Base-by-base conservation (phyloP, 2,888 invertebrate species). In the Thereva nobilitata region DNA sequence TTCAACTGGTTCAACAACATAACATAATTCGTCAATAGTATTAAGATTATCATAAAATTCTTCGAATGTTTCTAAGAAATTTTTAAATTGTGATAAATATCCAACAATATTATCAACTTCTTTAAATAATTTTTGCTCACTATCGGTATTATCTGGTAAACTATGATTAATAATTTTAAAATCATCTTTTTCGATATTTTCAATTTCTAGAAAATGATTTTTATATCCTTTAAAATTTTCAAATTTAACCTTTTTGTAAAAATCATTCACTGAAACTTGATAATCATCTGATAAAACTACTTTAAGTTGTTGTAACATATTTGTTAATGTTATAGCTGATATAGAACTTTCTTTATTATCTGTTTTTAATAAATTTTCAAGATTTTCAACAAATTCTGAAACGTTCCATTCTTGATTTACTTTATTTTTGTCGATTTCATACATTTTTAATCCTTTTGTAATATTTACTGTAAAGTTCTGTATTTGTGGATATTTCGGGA, bases 1-100 rank as follows among this genome's bases (percentile, higher is more conserved):
- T 3, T 54, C 66, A 35, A 57, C 2, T 0, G 80, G 80, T 64
- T 80, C 77, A 42, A 80, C 74, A 1, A 81, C 79, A 70, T 76
- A 75, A 40, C 80, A 80, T 9, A 80, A 68, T 40, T 80, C 79
- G 70, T 80, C 80, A 8, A 80, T 78, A 45, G 76, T 75, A 5
- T 72, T 67, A 45, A 73, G 42, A 54, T 76, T 75, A 1, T 73
- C 74, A 66, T 81, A 80, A 61, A 80, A 80, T 0, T 76, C 74
- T 4, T 74, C 75, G 37, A 80, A 69, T 7, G 77, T 76, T 8
- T 79, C 76, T 4, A 80, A 66, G 10, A 74, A 67, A 42, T 74
- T 77, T 0, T 69, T 66, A 64, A 75, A 80, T 23, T 74, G 72
- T 2, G 67, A 70, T 5, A 76, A 45, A 38, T 72, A 66, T 3